Evolutionary conservation across 2,888 invertebrate species (phyloP).

Genomic region (Nemoura dubitans): DNA sequence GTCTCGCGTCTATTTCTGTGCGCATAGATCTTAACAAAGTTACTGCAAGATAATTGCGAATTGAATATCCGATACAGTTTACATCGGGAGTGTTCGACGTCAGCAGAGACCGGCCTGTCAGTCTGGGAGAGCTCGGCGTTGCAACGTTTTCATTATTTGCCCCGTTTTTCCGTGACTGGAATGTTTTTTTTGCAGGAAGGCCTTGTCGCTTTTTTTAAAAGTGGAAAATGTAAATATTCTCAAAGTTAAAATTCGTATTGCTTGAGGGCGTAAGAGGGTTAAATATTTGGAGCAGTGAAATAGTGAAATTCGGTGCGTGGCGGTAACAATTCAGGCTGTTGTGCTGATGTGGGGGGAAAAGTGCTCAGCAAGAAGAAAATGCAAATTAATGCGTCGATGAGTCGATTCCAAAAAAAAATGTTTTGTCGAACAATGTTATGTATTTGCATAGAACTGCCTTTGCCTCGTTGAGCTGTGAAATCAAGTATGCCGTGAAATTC

Average conservation of each 20-base stretch:
- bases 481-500: neutral
- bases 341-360: neutral
- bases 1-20: neutral
- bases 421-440: neutral
- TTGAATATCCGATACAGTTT: neutral
- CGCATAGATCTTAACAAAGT: neutral
- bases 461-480: neutral
- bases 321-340: neutral
- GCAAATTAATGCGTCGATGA: neutral
- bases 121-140: neutral
- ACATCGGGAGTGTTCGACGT: neutral
- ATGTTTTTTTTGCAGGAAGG: neutral
- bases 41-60: neutral
- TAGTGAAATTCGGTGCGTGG: neutral
- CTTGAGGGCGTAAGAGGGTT: neutral
- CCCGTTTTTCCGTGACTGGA: neutral
- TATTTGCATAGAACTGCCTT: neutral
- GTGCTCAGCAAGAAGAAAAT: neutral
- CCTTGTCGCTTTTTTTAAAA: neutral
- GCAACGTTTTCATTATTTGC: neutral
- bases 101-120: neutral
- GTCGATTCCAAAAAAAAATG: neutral
- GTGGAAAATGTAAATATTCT: neutral
- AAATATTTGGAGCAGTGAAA: constrained; percentile 1
- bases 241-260: neutral